Conservation (phyloP, 2,888 invertebrate species). For the Pediacus dermestoides region DNA sequence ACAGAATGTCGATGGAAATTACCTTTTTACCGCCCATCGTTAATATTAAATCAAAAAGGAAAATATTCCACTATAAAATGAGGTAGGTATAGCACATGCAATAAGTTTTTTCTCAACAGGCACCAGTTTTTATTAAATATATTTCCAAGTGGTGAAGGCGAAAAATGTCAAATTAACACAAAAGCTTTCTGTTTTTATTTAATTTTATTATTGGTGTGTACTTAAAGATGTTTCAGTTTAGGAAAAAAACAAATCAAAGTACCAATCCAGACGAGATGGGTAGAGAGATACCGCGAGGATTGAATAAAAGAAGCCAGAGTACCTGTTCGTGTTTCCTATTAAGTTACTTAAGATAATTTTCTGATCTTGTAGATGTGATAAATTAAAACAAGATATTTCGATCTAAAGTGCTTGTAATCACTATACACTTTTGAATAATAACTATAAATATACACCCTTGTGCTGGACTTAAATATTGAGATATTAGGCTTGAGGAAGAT, state of each 20-base stretch:
- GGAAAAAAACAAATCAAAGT: no score
- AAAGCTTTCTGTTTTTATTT: no score
- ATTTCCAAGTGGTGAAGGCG: no score
- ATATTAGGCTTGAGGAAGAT: slow-evolving; percentile 3
- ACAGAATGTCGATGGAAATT: slow-evolving; percentile 31
- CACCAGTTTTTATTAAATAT: no score
- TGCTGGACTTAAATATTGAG: not conserved
- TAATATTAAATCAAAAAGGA: slow-evolving; percentile 1
- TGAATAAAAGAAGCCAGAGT: slow-evolving; percentile 10
- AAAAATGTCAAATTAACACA: no score
- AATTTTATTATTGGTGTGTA: no score
- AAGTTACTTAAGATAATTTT: slow-evolving; percentile 43
- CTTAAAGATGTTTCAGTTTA: no score
- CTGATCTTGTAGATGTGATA: slow-evolving; percentile 31
- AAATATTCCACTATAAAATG: slow-evolving; percentile 2
- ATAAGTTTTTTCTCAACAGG: no score
- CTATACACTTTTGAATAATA: slow-evolving; percentile 22
- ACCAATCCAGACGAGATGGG: no score
- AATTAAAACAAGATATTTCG: slow-evolving; percentile 36
- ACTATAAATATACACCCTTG: slow-evolving; percentile 7
- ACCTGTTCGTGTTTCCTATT: slow-evolving; percentile 25
- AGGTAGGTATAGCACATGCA: no score
- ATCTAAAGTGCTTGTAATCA: slow-evolving; percentile 29
- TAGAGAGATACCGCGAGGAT: no score
- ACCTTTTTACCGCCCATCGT: slow-evolving; percentile 16